A percentile compares a stretch with the other conserved stretches of the same genome.
Conservation (phyloP, 1,140 invertebrate species). For the Pinna nobilis region DNA sequence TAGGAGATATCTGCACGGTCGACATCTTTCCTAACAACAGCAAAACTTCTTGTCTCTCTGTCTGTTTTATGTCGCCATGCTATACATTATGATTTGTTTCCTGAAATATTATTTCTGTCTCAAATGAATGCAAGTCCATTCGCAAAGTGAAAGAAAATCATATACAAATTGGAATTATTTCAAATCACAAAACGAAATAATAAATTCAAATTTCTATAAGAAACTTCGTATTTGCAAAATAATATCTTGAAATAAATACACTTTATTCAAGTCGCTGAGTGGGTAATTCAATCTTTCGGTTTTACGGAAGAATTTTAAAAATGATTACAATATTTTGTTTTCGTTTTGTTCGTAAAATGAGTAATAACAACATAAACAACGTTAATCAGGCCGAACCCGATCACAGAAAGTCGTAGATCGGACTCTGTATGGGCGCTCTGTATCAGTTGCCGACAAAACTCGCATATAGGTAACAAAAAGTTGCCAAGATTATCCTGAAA, state of each 20-base stretch:
- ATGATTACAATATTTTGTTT: background rate
- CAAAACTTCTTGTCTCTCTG: background rate
- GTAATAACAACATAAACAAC: too few species aligned
- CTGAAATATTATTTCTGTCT: background rate
- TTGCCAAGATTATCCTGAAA: too few species aligned
- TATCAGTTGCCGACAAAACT: too few species aligned
- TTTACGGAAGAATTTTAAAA: background rate
- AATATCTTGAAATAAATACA: too few species aligned
- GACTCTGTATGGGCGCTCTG: too few species aligned
- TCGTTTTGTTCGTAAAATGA: too few species aligned
- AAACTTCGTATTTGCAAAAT: too few species aligned
- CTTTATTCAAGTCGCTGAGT: background rate
- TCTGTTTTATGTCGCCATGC: background rate
- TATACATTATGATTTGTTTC: background rate
- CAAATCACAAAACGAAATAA: background rate
- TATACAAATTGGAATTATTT: conserved; percentile 11
- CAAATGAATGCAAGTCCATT: too few species aligned
- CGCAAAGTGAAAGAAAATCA: conserved; percentile 12
- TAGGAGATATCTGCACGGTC: conserved; percentile 35
- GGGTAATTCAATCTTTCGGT: background rate
- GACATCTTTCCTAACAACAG: background rate
- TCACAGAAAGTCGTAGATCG: too few species aligned
- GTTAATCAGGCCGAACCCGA: too few species aligned
- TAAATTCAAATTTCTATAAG: background rate
- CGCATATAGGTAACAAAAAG: too few species aligned